Conservation (phyloP, 2,888 invertebrate genomes). For the Thecocarcelia acutangulata region DNA sequence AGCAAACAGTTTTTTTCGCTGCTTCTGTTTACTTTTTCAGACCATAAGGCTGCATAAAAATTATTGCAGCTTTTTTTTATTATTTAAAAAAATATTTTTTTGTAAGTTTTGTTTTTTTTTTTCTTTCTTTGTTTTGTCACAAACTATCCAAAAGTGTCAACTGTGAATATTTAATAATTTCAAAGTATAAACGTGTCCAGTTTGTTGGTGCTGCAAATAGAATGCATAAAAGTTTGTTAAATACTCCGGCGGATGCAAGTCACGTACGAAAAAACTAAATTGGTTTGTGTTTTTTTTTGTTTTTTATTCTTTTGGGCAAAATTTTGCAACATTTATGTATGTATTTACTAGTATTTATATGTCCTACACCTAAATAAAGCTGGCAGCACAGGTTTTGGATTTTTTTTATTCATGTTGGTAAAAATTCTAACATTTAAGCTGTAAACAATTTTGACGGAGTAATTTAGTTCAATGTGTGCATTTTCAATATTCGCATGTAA, state of each 20-base stretch:
- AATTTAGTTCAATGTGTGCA: no score
- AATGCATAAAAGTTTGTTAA: constrained; percentile 19
- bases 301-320: not conserved
- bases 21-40: constrained; percentile 9
- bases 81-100: no score
- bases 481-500: no score
- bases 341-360: no score
- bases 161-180: constrained; percentile 52
- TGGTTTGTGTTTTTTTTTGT: not conserved
- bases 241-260: constrained; percentile 43
- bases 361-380: no score
- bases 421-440: not conserved
- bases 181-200: constrained; percentile 14
- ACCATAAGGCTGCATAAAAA: not conserved
- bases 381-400: not conserved
- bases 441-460: no score
- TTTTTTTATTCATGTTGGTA: no score
- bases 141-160: constrained; percentile 24
- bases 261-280: constrained; percentile 41
- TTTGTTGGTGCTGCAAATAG: constrained; percentile 10
- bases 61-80: constrained; percentile 6
- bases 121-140: no score
- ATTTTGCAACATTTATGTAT: no score
- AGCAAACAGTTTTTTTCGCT: not conserved
- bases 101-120: not conserved